These are phyloP conservation scores for Pachycephus smyrnensis DNA, from an alignment of 2,888 invertebrate species.

Conservation along the genomic window DNA sequence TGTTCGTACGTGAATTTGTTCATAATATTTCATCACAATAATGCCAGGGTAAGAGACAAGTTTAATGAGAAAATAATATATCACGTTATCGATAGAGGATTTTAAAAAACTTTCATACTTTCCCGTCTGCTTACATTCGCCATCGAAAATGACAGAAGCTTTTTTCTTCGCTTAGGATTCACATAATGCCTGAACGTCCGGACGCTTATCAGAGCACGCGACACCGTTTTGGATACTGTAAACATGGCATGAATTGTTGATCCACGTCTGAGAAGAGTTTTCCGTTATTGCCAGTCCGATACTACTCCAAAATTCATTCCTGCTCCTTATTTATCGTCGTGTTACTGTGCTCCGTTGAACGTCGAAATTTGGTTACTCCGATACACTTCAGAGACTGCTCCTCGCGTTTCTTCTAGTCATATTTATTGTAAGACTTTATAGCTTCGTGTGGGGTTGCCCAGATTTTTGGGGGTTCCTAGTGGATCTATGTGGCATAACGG, in stretches of 20 bases:
- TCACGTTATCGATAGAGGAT: background rate
- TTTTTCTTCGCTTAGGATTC: background rate
- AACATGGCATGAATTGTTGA: background rate
- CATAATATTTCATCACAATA: slow-evolving; percentile 36
- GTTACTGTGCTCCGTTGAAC: background rate
- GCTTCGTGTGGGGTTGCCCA: background rate
- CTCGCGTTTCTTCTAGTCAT: background rate
- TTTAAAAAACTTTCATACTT: background rate
- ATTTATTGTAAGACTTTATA: background rate
- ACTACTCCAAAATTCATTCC: background rate
- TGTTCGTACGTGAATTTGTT: slow-evolving; percentile 28
- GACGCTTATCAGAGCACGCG: background rate
- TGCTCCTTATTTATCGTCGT: background rate
- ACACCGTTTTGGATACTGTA: background rate
- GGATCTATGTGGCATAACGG: background rate
- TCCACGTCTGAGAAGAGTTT: background rate
- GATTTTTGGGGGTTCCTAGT: background rate
- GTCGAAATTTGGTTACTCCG: background rate
- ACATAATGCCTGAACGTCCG: background rate
- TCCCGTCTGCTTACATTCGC: slow-evolving; percentile 2
- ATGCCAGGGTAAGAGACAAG: slow-evolving; percentile 39
- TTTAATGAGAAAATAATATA: background rate
- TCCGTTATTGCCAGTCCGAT: background rate
- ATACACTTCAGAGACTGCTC: background rate
- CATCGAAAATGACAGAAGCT: background rate